These are phyloP conservation scores for Penaeus monodon DNA, from an alignment of 2,888 invertebrate species.

Conservation along the genomic window DNA sequence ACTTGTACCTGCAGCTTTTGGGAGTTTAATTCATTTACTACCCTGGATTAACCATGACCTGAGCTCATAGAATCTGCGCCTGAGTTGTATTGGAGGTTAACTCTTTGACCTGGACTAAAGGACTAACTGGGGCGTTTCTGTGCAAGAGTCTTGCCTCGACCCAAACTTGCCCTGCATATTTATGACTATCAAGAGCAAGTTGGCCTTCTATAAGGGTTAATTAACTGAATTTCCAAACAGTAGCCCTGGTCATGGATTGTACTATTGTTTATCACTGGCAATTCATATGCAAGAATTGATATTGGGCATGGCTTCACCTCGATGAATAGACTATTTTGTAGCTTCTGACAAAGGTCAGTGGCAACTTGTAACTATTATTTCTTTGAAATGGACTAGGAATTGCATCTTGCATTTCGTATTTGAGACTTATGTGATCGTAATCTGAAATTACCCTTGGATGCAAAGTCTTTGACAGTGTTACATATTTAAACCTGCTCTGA, in stretches of 20 bases:
- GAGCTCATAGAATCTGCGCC: slow-evolving; percentile 60
- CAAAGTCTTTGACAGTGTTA: too few relatives aligned
- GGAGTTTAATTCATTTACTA: slow-evolving; percentile 48
- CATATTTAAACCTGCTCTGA: too few relatives aligned
- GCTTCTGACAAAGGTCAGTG: slow-evolving; percentile 56
- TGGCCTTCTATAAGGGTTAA: not conserved
- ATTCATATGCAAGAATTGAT: slow-evolving; percentile 9
- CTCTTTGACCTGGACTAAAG: slow-evolving; percentile 51
- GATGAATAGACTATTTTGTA: slow-evolving; percentile 41
- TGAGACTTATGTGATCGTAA: slow-evolving; percentile 4
- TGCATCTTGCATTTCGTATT: not conserved
- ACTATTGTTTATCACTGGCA: slow-evolving; percentile 53
- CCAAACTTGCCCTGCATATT: slow-evolving; percentile 36
- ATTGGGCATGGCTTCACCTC: slow-evolving; percentile 19
- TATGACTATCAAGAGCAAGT: slow-evolving; percentile 1
- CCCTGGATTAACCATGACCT: slow-evolving; percentile 58
- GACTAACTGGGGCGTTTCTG: slow-evolving; percentile 54
- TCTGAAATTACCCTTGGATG: slow-evolving; percentile 7
- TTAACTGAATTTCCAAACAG: slow-evolving; percentile 2
- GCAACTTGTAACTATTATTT: slow-evolving; percentile 64
- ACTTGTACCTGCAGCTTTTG: slow-evolving; percentile 39
- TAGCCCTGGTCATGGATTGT: slow-evolving; percentile 55
- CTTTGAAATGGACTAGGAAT: slow-evolving; percentile 55
- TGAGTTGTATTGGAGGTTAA: slow-evolving; percentile 49
- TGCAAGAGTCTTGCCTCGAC: slow-evolving; percentile 46